phyloP scores from a whole-genome alignment of 2,888 invertebrate species.

The Iphiclides podalirius region DNA sequence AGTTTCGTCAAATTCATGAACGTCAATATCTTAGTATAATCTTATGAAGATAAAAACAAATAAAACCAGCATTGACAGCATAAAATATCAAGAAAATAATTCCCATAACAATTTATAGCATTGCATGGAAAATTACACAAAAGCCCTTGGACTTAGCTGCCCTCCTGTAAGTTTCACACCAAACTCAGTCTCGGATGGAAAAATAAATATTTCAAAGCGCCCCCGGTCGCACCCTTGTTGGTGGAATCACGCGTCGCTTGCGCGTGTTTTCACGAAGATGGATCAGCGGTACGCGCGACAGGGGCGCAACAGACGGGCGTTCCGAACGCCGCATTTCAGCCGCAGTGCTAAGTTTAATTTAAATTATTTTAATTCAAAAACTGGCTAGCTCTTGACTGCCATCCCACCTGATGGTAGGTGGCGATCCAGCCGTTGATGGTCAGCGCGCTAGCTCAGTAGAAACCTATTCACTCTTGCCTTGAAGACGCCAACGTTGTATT shows the following conservation, averaged over 20 bases:
- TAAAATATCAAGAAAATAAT: no score
- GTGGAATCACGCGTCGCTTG: slow-evolving; percentile 76
- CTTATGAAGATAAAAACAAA: no score
- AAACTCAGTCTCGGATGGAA: slow-evolving; percentile 59
- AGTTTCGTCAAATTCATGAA: no score
- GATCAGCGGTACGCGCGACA: slow-evolving; percentile 63
- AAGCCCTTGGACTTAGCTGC: slow-evolving; percentile 27
- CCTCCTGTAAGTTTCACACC: slow-evolving; percentile 55
- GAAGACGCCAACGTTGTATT: no score
- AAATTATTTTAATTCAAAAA: no score
- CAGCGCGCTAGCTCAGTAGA: no score
- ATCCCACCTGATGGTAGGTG: no score
- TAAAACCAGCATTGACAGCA: no score
- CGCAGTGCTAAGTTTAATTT: slow-evolving; percentile 11
- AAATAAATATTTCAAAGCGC: slow-evolving; percentile 69
- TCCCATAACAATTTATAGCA: background rate
- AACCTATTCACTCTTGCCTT: no score
- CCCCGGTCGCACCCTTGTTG: slow-evolving; percentile 66
- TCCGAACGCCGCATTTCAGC: slow-evolving; percentile 26
- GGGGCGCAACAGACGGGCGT: slow-evolving; percentile 39
- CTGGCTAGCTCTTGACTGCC: no score
- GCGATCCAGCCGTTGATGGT: no score
- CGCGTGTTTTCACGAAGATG: slow-evolving; percentile 74
- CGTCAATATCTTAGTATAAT: no score
- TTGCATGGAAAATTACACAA: background rate